Evolutionary conservation across 2,113 vertebrate species (phyloP).

Genomic region (Porphyrio hochstetteri): DNA sequence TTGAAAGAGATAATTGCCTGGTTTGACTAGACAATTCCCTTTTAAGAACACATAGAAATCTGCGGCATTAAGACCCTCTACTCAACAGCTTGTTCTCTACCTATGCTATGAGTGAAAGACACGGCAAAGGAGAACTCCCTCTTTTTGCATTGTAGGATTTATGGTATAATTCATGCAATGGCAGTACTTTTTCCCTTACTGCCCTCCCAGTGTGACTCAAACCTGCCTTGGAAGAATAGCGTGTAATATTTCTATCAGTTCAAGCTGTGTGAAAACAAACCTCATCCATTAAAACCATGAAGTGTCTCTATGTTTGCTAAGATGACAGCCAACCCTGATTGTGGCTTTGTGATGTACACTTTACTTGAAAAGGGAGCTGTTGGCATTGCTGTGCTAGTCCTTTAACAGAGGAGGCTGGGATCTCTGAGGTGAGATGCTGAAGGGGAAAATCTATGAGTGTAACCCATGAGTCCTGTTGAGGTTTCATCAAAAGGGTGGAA

Average conservation of each 20-base stretch:
- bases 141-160: not conserved
- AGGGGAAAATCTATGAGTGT: not conserved
- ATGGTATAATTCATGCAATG: not conserved
- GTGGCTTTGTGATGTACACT: not conserved
- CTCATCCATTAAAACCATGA: not conserved
- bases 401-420: not conserved
- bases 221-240: not conserved
- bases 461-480: not conserved
- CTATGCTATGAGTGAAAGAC: not conserved
- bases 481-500: not conserved
- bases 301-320: not conserved
- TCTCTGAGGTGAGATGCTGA: not conserved
- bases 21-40: conserved; percentile 25
- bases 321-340: not conserved
- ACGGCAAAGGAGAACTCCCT: not conserved
- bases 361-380: not conserved
- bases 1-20: not conserved
- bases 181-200: not conserved
- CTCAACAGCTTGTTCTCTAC: not conserved
- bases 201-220: not conserved
- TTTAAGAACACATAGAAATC: not conserved
- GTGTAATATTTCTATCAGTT: not conserved
- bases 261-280: not conserved
- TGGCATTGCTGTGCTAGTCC: not conserved
- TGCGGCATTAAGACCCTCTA: not conserved